phyloP scores from a whole-genome alignment of 2,888 invertebrate genomes.

The Eudemis profundana region DNA sequence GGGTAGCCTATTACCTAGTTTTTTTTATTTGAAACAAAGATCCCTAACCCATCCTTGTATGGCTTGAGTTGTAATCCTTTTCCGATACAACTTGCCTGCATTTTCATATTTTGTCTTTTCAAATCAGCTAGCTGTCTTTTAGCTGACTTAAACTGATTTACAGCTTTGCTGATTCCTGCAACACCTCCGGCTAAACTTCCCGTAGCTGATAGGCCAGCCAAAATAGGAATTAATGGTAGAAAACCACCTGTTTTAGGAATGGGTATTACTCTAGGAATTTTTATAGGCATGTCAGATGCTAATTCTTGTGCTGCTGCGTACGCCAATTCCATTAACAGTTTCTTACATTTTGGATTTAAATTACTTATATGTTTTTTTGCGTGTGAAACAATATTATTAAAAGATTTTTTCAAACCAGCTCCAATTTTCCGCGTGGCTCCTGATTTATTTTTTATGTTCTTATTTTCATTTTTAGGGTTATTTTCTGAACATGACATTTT shows the following conservation, averaged over 20 bases:
- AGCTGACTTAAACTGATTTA: slow-evolving; percentile 26
- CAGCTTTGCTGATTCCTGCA: slow-evolving; percentile 31
- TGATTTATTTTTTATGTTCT: no score
- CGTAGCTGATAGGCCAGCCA: slow-evolving; percentile 32
- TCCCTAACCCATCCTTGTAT: not conserved
- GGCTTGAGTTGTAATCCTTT: slow-evolving; percentile 19
- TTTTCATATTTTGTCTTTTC: slow-evolving; percentile 21
- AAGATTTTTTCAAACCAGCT: not conserved
- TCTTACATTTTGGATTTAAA: slow-evolving; percentile 7
- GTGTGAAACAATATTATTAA: not conserved
- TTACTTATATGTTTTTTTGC: slow-evolving; percentile 13
- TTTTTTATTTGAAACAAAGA: not conserved
- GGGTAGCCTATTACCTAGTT: not conserved
- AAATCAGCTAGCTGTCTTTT: slow-evolving; percentile 16
- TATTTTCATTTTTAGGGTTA: no score
- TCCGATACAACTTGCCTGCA: slow-evolving; percentile 16
- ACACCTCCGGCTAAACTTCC: slow-evolving; percentile 38
- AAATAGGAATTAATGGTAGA: slow-evolving; percentile 34
- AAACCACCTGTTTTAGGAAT: slow-evolving; percentile 15
- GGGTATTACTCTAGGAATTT: slow-evolving; percentile 19
- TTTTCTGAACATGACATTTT: no score
- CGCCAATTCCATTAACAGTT: not conserved
- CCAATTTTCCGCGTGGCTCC: no score
- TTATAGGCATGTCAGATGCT: not conserved
- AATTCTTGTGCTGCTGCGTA: not conserved